Percentiles rank a stretch among this genome's conserved stretches.
phyloP scores from a whole-genome alignment of 2,888 invertebrate genomes.

The Abscondita cerata region DNA sequence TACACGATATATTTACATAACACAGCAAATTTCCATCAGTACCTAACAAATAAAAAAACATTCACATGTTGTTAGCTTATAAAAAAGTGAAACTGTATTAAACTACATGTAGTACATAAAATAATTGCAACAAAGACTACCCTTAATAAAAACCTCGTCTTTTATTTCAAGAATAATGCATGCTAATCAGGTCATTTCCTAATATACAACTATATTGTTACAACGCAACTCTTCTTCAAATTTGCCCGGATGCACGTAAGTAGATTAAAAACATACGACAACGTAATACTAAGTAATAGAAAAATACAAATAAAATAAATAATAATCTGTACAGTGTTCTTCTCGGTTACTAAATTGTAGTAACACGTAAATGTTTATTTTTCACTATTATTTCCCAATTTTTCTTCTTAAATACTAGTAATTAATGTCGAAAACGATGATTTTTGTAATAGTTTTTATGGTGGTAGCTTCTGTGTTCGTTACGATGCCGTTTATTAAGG shows the following conservation, averaged over 20 bases:
- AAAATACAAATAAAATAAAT: constrained; percentile 25
- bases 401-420: not conserved
- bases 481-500: constrained; percentile 49
- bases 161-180: not conserved
- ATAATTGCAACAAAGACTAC: not conserved
- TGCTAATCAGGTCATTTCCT: not conserved
- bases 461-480: constrained; percentile 49
- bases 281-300: constrained; percentile 4
- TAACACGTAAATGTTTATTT: not conserved
- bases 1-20: constrained; percentile 30
- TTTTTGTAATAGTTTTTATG: constrained; percentile 54
- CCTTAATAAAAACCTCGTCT: not conserved
- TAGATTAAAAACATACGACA: constrained; percentile 4
- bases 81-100: constrained; percentile 20
- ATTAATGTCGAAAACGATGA: constrained; percentile 55
- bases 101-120: not conserved
- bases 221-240: too few species aligned
- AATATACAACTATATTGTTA: not conserved
- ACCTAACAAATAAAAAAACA: constrained; percentile 13
- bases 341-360: not conserved
- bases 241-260: constrained; percentile 3
- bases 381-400: not conserved
- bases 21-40: constrained; percentile 27
- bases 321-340: constrained; percentile 14
- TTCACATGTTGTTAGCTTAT: constrained; percentile 17